Evolutionary conservation across 2,113 vertebrate species (phyloP), one percentile per base, ranked within the genome.

Genomic region (Xiphophorus couchianus): DNA sequence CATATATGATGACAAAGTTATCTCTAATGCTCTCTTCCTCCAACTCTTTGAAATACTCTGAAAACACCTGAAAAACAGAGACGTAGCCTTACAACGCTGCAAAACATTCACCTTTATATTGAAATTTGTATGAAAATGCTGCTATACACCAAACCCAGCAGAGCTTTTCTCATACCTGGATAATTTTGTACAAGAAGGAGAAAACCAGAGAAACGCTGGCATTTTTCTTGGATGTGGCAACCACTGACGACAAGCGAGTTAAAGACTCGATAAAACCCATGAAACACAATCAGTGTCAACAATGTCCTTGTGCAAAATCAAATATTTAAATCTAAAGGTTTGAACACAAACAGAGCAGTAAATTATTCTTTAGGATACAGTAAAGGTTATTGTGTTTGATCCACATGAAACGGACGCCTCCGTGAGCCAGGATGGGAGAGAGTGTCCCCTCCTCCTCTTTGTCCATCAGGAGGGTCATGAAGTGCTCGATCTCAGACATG

Each of bases 1-100:
- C 98, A 22, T 99, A 99, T 93, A 99, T 98, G 92, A 99, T 99
- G 76, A 99, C 98, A 71, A 99, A 99, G 84, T 99, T 99, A 91
- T 99, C 98, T 19, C 98, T 95, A 86, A 99, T 99, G 90, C 98
- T 99, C 88, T 99, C 98, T 88, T 99, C 98, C 93, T 99, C 98
- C 93, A 99, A 30, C 83, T 99, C 98, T 91, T 99, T 99, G 90
- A 99, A 99, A 91, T 99, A 99, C 80, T 99, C 98, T 0, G 97
- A 98, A 90, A 99, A 99, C 63, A 99, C 98, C 98, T 92, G 71
- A 67, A 62, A 14, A 42, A 48, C 8, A 82, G 31, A 74, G 62
- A 73, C 3, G 1, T 0, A 11, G 19, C 10, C 74, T 73, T 7
- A 76, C 17, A 76, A 14, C 29, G 17, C 6, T 12, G 22, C 30